phyloP scores from a whole-genome alignment of 2,797 vertebrate species.

The Myotis daubentonii region DNA sequence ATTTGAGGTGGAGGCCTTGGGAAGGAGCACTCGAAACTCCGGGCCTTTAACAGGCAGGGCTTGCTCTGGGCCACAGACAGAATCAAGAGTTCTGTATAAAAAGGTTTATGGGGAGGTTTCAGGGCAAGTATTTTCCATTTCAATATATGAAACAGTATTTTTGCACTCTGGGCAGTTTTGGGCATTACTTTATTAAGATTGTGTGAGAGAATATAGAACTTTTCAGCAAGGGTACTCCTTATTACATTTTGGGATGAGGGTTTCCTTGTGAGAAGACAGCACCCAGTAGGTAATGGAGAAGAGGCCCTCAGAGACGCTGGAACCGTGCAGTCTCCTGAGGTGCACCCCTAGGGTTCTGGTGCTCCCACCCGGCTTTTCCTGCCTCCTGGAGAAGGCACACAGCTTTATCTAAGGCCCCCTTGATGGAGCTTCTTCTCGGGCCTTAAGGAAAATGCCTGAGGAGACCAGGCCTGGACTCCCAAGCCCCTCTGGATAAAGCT shows the following conservation, averaged over 20 bases:
- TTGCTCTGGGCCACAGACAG: not conserved
- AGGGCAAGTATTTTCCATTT: not conserved
- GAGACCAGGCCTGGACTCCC: not conserved
- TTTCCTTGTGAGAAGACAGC: not conserved
- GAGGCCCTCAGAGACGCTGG: not conserved
- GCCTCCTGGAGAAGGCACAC: slow-evolving; percentile 3
- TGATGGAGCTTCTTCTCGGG: slow-evolving; percentile 34
- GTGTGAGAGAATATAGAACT: not conserved
- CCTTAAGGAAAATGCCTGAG: slow-evolving; percentile 61
- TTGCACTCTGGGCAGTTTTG: not conserved
- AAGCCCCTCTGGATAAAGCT: slow-evolving; percentile 45
- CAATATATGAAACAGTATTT: not conserved
- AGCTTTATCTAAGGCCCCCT: slow-evolving; percentile 68
- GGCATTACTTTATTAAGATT: not conserved
- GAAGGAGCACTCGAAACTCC: not conserved
- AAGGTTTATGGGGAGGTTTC: not conserved
- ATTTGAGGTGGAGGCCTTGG: not conserved
- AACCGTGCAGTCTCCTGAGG: slow-evolving; percentile 74
- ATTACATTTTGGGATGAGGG: not conserved
- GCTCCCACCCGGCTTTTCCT: slow-evolving; percentile 64
- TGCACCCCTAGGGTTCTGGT: slow-evolving; percentile 88
- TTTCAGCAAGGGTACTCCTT: not conserved
- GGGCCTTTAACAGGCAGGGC: not conserved
- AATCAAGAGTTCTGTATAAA: not conserved
- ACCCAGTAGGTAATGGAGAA: not conserved